Percentiles rank a stretch among this genome's conserved stretches.
Conservation (phyloP, 2,113 vertebrate genomes). For the Proterorhinus semilunaris region DNA sequence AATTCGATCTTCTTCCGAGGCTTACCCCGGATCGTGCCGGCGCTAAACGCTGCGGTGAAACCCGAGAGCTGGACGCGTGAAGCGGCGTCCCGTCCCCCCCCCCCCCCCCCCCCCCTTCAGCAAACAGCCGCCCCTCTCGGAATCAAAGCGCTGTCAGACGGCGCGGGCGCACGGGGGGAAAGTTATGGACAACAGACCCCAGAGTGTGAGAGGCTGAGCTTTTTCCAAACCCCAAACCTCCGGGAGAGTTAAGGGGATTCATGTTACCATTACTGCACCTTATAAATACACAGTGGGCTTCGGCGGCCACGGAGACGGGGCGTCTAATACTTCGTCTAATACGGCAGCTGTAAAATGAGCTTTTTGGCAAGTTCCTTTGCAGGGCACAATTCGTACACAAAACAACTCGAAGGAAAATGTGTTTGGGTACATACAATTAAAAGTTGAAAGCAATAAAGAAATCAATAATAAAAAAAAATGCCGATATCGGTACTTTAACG, state of each 20-base stretch:
- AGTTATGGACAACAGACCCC: conserved; percentile 63
- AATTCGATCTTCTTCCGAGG: conserved; percentile 70
- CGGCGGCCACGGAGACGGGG: background rate
- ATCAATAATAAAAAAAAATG: no score
- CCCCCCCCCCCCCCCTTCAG: no score
- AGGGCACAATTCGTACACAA: no score
- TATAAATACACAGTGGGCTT: conserved; percentile 57
- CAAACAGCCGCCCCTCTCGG: conserved; percentile 55
- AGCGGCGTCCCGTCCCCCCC: conserved; percentile 34
- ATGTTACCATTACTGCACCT: conserved; percentile 60
- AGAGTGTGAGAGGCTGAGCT: conserved; percentile 30
- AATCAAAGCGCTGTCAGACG: conserved; percentile 74
- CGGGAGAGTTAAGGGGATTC: conserved; percentile 34
- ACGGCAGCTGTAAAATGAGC: no score
- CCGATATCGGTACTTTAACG: no score
- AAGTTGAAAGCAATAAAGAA: no score
- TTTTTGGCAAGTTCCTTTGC: no score
- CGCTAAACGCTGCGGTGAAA: conserved; percentile 69
- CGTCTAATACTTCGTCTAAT: no score
- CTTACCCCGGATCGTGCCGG: conserved; percentile 72
- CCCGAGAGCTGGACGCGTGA: background rate
- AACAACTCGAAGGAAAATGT: no score
- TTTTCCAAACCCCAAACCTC: conserved; percentile 26
- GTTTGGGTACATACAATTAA: no score
- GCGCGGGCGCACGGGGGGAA: conserved; percentile 39